Conservation (phyloP, 2,888 invertebrate species). For the Coelinius sp. region DNA sequence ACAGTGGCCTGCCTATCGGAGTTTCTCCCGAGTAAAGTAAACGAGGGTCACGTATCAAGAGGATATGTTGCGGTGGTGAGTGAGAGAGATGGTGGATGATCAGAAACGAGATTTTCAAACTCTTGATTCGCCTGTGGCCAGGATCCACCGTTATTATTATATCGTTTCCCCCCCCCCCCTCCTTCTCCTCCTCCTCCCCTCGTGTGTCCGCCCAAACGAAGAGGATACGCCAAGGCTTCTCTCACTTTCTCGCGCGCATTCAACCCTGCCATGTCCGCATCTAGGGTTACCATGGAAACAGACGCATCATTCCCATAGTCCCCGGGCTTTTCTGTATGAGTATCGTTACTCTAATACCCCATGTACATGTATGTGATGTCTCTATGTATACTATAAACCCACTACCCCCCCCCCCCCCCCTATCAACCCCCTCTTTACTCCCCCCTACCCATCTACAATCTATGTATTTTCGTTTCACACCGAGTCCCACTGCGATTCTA, state of each 20-base stretch:
- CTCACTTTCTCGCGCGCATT: slow-evolving; percentile 25
- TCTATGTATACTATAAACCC: slow-evolving; percentile 22
- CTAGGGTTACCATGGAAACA: slow-evolving; percentile 60
- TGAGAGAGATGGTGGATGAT: background rate
- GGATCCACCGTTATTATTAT: slow-evolving; percentile 15
- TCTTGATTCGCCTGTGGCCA: slow-evolving; percentile 58
- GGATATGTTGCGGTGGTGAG: background rate
- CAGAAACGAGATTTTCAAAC: slow-evolving; percentile 50
- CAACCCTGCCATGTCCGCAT: slow-evolving; percentile 40
- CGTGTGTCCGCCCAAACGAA: slow-evolving; percentile 44
- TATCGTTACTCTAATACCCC: slow-evolving; percentile 21
- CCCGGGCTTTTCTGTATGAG: slow-evolving; percentile 7
- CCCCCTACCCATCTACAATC: slow-evolving; percentile 19
- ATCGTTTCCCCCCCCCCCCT: slow-evolving; percentile 25
- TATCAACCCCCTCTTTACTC: too few relatives aligned
- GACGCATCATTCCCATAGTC: slow-evolving; percentile 54
- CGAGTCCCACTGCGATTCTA: slow-evolving; percentile 21
- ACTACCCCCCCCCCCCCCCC: background rate
- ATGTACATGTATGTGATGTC: slow-evolving; percentile 35
- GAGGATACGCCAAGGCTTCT: slow-evolving; percentile 50
- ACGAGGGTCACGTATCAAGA: background rate
- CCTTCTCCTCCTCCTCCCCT: too few relatives aligned
- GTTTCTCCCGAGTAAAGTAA: background rate
- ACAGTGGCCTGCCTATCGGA: background rate
- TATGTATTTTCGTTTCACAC: slow-evolving; percentile 22